Percentiles rank a stretch among this genome's conserved stretches.
These are phyloP conservation scores for Gymnogyps californianus DNA, from an alignment of 2,113 vertebrate genomes.

Conservation along the genomic window DNA sequence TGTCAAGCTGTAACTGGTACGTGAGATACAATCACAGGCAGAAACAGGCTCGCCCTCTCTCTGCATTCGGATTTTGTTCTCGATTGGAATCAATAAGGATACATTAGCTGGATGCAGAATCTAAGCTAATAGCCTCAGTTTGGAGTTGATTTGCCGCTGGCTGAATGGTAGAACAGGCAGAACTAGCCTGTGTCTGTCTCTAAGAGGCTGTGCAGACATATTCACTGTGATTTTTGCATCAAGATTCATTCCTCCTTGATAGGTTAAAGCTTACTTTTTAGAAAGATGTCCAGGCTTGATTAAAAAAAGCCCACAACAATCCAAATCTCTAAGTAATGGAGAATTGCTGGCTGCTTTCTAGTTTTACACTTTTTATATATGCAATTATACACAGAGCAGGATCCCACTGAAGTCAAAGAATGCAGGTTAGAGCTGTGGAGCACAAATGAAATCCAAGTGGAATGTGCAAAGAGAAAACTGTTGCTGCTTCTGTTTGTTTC, in stretches of 20 bases:
- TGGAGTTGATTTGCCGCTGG: not conserved
- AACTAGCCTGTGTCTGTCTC: not conserved
- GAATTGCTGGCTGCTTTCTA: not conserved
- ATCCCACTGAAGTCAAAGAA: not conserved
- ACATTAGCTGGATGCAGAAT: not conserved
- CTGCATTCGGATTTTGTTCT: not conserved
- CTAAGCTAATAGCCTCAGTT: not conserved
- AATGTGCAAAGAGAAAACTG: not conserved
- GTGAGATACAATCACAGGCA: not conserved
- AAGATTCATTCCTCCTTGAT: not conserved
- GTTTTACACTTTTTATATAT: not conserved
- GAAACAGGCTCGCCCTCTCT: not conserved
- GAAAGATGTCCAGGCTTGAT: not conserved
- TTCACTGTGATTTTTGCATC: not conserved
- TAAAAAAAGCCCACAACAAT: not conserved
- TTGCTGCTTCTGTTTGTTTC: not conserved
- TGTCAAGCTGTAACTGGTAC: not conserved
- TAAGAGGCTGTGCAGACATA: not conserved
- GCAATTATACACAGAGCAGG: not conserved
- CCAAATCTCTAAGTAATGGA: not conserved
- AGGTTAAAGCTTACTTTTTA: not conserved
- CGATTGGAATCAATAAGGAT: not conserved
- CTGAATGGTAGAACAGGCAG: not conserved
- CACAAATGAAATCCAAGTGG: not conserved
- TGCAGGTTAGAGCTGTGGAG: not conserved